Percentiles rank a stretch among this genome's conserved stretches.
Conservation (phyloP, 2,888 invertebrate species). For the Neria commutata region DNA sequence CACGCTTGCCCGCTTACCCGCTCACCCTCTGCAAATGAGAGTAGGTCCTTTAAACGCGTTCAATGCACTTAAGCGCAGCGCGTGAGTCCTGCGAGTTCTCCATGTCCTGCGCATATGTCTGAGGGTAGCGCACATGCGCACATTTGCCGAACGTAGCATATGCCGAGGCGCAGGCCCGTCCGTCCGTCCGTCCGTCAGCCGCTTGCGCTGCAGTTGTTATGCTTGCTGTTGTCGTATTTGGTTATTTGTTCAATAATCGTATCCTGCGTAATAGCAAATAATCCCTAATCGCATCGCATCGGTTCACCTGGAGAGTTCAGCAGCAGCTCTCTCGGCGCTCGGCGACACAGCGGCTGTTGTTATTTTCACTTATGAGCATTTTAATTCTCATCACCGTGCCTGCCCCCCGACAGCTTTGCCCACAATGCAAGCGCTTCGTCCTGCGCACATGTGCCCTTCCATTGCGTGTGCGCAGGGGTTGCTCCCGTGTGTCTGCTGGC, state of each 20-base stretch:
- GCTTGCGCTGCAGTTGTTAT: not conserved
- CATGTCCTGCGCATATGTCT: not conserved
- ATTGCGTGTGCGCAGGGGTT: not conserved
- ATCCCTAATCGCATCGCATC: constrained; percentile 57
- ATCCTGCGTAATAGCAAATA: constrained; percentile 56
- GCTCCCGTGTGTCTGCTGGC: not conserved
- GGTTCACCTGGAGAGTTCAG: constrained; percentile 32
- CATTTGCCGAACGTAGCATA: not conserved
- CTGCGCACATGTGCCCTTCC: not conserved
- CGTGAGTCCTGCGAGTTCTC: not conserved
- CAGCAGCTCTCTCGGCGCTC: not conserved
- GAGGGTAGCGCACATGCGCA: not conserved
- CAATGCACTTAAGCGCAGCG: not conserved
- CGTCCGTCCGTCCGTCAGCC: constrained; percentile 28
- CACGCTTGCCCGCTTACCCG: not conserved
- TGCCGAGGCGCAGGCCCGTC: constrained; percentile 43
- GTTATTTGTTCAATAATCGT: constrained; percentile 44
- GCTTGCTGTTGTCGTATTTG: constrained; percentile 19
- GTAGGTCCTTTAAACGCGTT: not conserved
- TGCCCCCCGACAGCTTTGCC: constrained; percentile 42
- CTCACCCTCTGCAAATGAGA: not conserved
- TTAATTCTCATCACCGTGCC: constrained; percentile 34
- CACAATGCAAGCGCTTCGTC: not conserved
- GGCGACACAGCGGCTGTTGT: constrained; percentile 14
- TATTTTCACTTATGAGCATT: constrained; percentile 6